Evolutionary conservation across 2,797 vertebrate genomes (phyloP), one percentile per base, ranked within the genome.

Genomic region (Artibeus jamaicensis): DNA sequence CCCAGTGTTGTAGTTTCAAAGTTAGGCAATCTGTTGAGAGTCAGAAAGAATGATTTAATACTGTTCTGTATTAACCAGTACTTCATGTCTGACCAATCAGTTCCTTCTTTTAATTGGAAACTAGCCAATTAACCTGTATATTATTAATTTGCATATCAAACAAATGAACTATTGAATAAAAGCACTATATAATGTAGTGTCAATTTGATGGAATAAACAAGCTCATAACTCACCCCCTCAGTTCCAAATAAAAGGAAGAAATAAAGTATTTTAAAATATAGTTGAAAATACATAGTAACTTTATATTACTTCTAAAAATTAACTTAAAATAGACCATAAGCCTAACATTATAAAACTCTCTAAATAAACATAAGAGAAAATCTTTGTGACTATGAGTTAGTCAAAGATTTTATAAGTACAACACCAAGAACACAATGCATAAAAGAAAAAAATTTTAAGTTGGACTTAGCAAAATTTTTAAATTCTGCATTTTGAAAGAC

Each of bases 131-230:
- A 97, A 93, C 79, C 89, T 96, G 95, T 94, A 98, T 96, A 86
- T 93, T 97, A 98, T 98, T 98, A 98, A 92, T 97, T 96, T 96
- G 95, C 93, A 95, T 97, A 96, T 98, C 21, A 89, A 96, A 74
- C 71, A 96, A 97, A 96, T 97, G 86, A 97, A 86, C 46, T 84
- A 96, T 93, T 97, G 96, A 98, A 97, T 97, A 93, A 97, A 98
- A 98, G 83, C 18, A 89, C 37, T 57, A 21, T 91, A 53, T 46
- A 93, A 76, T 57, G 32, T 87, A 93, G 3, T 57, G 71, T 24
- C 32, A 89, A 50, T 74, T 57, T 96, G 16, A 57, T 96, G 37
- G 14, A 65, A 37, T 92, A 86, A 90, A 55, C 16, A 86, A 94
- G 19, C 37, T 95, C 82, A 93, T 34, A 93, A 87, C 29, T 19